A percentile compares a stretch with the other conserved stretches of the same genome.
Evolutionary conservation across 2,888 invertebrate species (phyloP).

Genomic region (Tetragonisca angustula): DNA sequence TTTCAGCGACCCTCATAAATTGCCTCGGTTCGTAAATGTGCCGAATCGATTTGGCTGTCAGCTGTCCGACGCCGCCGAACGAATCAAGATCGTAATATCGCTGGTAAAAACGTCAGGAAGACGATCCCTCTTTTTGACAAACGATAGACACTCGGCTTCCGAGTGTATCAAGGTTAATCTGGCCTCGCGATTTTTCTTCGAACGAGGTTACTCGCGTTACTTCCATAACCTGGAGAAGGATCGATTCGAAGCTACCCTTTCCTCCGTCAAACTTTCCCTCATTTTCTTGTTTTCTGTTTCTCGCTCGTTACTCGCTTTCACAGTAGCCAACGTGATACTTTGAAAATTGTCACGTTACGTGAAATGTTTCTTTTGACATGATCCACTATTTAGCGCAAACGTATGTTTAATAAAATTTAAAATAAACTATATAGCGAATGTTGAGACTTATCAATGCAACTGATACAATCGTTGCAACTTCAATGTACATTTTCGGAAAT

Average conservation of each 20-base stretch:
- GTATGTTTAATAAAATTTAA: no score
- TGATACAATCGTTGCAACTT: no score
- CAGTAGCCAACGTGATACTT: constrained; percentile 1
- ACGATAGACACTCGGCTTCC: constrained; percentile 28
- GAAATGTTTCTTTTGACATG: no score
- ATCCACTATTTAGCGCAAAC: no score
- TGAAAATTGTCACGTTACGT: no score
- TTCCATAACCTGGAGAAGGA: neutral
- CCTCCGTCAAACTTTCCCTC: neutral
- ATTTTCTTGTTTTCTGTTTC: neutral
- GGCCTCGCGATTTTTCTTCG: constrained; percentile 29
- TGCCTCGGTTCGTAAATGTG: constrained; percentile 60
- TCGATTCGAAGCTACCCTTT: neutral
- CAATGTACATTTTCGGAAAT: no score
- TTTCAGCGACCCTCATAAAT: constrained; percentile 59
- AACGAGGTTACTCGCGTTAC: neutral
- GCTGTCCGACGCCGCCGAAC: constrained; percentile 36
- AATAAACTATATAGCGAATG: no score
- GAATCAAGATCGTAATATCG: constrained; percentile 59
- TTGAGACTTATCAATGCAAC: no score
- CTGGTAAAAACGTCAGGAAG: constrained; percentile 52
- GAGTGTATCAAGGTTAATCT: constrained; percentile 42
- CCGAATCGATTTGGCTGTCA: constrained; percentile 57
- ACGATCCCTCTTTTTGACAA: constrained; percentile 39
- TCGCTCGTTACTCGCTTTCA: neutral